Evolutionary conservation across 2,888 invertebrate species (phyloP).

Genomic region (Harmothoe impar): DNA sequence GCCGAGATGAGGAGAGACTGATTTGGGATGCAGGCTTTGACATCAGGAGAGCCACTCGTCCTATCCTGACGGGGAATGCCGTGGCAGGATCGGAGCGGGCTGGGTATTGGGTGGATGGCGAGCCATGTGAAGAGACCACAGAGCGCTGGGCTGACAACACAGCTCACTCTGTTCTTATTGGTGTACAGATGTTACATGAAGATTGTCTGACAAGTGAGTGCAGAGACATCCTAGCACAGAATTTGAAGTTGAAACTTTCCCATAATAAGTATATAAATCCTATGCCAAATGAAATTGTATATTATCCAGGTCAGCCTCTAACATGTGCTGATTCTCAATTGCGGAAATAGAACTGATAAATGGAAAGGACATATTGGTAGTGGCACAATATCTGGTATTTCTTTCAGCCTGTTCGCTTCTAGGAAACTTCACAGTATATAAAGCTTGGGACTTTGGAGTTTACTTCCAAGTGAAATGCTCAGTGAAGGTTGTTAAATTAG

Average conservation of each 20-base stretch:
- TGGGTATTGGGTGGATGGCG: slow-evolving; percentile 67
- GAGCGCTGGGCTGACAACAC: slow-evolving; percentile 51
- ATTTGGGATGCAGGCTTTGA: slow-evolving; percentile 75
- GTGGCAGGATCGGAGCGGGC: slow-evolving; percentile 77
- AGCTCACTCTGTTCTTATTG: slow-evolving; percentile 46
- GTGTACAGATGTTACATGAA: not conserved
- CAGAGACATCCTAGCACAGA: too few species aligned
- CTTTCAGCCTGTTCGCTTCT: slow-evolving; percentile 71
- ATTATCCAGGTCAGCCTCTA: not conserved
- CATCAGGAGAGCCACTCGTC: slow-evolving; percentile 66
- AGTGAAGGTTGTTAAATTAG: slow-evolving; percentile 72
- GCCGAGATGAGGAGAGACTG: slow-evolving; percentile 73
- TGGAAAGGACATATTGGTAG: too few species aligned
- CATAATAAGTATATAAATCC: not conserved
- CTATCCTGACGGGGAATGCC: slow-evolving; percentile 73
- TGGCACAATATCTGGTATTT: too few species aligned
- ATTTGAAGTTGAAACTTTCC: too few species aligned
- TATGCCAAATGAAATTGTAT: not conserved
- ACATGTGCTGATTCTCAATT: too few species aligned
- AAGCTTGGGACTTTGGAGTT: slow-evolving; percentile 76
- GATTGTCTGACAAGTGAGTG: not conserved
- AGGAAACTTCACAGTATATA: slow-evolving; percentile 75
- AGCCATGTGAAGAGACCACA: slow-evolving; percentile 60
- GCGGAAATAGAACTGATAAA: too few species aligned
- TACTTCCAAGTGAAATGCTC: slow-evolving; percentile 71